Conservation (phyloP, 2,888 invertebrate genomes). For the Corbicula japonica region DNA sequence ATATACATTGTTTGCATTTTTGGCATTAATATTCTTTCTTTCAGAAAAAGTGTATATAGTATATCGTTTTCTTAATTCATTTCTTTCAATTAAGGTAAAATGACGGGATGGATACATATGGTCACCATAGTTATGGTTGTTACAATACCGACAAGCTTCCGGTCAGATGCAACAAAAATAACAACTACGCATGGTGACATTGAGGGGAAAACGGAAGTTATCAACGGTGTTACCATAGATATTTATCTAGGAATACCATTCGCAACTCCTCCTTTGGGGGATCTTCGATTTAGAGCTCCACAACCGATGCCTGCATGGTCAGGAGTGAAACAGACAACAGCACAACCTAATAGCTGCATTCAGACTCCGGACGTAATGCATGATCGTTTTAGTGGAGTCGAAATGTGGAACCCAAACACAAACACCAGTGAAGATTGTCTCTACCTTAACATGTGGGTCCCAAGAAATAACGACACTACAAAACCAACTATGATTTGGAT, state of each 20-base stretch:
- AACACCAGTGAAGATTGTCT: slow-evolving; percentile 98
- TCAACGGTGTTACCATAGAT: slow-evolving; percentile 88
- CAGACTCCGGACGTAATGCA: slow-evolving; percentile 96
- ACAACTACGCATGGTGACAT: slow-evolving; percentile 54
- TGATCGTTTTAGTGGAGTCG: slow-evolving; percentile 95
- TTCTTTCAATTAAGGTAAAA: slow-evolving; percentile 26
- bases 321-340: slow-evolving; percentile 93
- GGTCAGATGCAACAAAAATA: slow-evolving; percentile 13
- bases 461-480: slow-evolving; percentile 84
- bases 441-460: slow-evolving; percentile 98
- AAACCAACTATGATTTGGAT: slow-evolving; percentile 93
- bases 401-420: slow-evolving; percentile 99
- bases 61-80: too few relatives aligned
- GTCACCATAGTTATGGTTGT: slow-evolving; percentile 7
- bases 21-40: too few relatives aligned
- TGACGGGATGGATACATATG: slow-evolving; percentile 30
- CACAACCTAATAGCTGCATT: slow-evolving; percentile 93
- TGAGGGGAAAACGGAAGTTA: slow-evolving; percentile 37
- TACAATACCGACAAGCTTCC: not conserved
- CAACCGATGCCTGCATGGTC: slow-evolving; percentile 95
- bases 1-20: too few relatives aligned
- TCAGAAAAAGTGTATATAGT: too few relatives aligned
- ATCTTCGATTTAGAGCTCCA: slow-evolving; percentile 93
- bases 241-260: slow-evolving; percentile 96
- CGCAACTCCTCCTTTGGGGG: slow-evolving; percentile 94